Percentiles rank a stretch among this genome's conserved stretches.
Conservation (phyloP, 2,888 invertebrate species). For the Yponomeuta malinellus region DNA sequence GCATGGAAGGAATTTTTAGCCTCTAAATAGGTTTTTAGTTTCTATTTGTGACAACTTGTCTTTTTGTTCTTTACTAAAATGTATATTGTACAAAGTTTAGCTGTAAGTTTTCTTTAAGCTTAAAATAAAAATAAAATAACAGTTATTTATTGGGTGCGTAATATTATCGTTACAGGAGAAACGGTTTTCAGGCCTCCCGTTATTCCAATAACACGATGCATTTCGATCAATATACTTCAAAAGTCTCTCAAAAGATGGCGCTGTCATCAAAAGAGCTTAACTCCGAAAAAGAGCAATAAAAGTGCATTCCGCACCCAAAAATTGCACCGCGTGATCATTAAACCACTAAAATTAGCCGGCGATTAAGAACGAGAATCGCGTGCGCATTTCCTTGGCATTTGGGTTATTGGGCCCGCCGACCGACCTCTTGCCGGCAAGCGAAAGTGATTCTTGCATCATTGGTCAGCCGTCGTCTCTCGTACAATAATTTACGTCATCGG, state of each 20-base stretch:
- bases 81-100: too few relatives aligned
- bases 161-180: too few relatives aligned
- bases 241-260: neutral
- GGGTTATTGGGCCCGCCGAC: slow-evolving; percentile 57
- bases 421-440: slow-evolving; percentile 51
- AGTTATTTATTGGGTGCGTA: too few relatives aligned
- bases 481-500: slow-evolving; percentile 35
- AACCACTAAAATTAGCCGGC: neutral
- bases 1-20: too few relatives aligned
- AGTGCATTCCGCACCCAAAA: slow-evolving; percentile 15
- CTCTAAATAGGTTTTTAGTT: too few relatives aligned
- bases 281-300: slow-evolving; percentile 22
- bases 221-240: neutral
- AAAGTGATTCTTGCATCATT: slow-evolving; percentile 68
- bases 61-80: too few relatives aligned
- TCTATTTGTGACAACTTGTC: too few relatives aligned
- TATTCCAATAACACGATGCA: neutral
- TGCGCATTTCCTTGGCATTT: slow-evolving; percentile 38
- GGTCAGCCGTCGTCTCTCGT: slow-evolving; percentile 46
- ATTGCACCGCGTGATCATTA: neutral
- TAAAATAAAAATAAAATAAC: too few relatives aligned
- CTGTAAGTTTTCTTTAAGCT: too few relatives aligned
- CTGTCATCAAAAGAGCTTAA: neutral
- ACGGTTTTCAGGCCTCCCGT: too few relatives aligned
- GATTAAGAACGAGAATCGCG: slow-evolving; percentile 36